Base-by-base conservation (phyloP, 2,797 vertebrate species). In the Melanotaenia trifasciata region DNA sequence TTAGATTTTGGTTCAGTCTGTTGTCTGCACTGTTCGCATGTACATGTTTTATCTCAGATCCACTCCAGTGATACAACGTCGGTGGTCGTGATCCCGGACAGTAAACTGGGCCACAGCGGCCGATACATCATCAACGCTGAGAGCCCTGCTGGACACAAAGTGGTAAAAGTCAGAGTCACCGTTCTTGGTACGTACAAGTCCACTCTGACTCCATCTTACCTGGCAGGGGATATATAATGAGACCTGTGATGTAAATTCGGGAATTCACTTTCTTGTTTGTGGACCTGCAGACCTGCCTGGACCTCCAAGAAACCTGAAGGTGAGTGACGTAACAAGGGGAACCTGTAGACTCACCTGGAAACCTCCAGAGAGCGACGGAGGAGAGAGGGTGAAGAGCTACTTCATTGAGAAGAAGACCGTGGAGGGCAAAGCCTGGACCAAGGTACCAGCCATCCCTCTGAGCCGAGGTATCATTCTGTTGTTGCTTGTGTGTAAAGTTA, bases 341-440 rank as follows among this genome's bases (percentile, higher is more conserved):
- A 98, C 96, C 70, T 99, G 98, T 86, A 95, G 95, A 92, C 96
- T 99, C 81, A 93, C 95, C 62, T 99, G 98, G 98, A 99, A 97
- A 89, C 94, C 97, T 85, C 98, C 98, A 65, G 96, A 96, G 51
- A 95, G 95, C 60, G 98, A 99, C 36, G 98, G 98, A 76, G 98
- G 98, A 81, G 97, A 98, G 51, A 95, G 96, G 88, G 96, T 99
- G 76, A 98, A 96, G 93, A 97, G 97, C 86, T 99, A 99, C 86
- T 97, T 96, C 70, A 94, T 99, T 14, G 98, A 99, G 89, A 97
- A 96, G 92, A 99, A 96, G 89, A 96, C 96, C 0, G 95, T 97
- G 67, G 91, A 94, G 67, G 97, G 97, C 73, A 99, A 98, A 89
- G 97, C 98, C 76, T 99, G 98, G 98, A 98, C 97, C 16, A 99